A percentile compares a stretch with the other conserved stretches of the same genome.
Evolutionary conservation across 2,888 invertebrate species (phyloP).

Genomic region (Gari tellinella): DNA sequence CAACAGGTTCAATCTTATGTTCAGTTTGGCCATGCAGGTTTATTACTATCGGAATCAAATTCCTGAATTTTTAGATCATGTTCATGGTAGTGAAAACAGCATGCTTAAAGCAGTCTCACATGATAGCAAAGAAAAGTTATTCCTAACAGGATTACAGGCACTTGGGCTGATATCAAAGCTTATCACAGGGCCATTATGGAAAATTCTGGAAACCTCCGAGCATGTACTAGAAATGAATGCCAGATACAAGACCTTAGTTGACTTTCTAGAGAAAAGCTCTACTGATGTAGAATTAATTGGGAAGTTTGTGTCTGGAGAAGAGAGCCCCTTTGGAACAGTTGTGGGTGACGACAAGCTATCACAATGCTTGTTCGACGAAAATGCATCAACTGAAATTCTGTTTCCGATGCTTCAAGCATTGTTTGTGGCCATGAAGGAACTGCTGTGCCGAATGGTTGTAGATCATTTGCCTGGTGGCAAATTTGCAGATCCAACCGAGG

Average conservation of each 20-base stretch:
- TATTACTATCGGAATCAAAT: slow-evolving; percentile 23
- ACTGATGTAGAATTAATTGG: slow-evolving; percentile 16
- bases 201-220: slow-evolving; percentile 32
- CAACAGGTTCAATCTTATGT: slow-evolving; percentile 45
- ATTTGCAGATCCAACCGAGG: slow-evolving; percentile 24
- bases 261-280: slow-evolving; percentile 36
- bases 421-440: slow-evolving; percentile 30
- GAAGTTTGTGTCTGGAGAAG: slow-evolving; percentile 23
- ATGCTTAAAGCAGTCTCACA: slow-evolving; percentile 41
- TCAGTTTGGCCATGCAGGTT: slow-evolving; percentile 26
- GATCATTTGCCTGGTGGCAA: slow-evolving; percentile 45
- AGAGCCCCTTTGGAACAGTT: slow-evolving; percentile 29
- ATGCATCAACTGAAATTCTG: slow-evolving; percentile 11
- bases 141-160: slow-evolving; percentile 37
- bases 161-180: slow-evolving; percentile 41
- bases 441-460: slow-evolving; percentile 21
- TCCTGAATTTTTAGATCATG: slow-evolving; percentile 19
- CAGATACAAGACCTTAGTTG: slow-evolving; percentile 27
- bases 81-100: slow-evolving; percentile 28
- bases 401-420: slow-evolving; percentile 23
- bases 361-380: slow-evolving; percentile 12
- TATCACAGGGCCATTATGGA: slow-evolving; percentile 40
- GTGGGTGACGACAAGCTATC: slow-evolving; percentile 6
- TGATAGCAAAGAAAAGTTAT: slow-evolving; percentile 33
- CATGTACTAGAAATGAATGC: slow-evolving; percentile 48